phyloP scores from a whole-genome alignment of 2,113 vertebrate species.

The Greenwoodochromis staneri region DNA sequence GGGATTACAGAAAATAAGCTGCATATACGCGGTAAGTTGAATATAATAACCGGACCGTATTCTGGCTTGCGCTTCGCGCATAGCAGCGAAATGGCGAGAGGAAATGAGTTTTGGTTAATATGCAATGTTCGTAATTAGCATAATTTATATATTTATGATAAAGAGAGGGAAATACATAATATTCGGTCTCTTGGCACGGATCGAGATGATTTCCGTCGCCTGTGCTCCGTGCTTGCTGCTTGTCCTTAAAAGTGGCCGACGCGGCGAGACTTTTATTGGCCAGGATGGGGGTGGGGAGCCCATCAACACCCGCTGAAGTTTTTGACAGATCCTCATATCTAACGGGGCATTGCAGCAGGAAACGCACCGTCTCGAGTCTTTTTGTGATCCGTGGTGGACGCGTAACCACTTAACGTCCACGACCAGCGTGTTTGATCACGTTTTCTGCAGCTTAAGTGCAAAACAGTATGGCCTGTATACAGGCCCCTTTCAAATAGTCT shows the following conservation, averaged over 20 bases:
- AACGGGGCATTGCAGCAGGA: slow-evolving; percentile 35
- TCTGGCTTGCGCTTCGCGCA: slow-evolving; percentile 14
- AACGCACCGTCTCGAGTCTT: neutral
- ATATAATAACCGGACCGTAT: slow-evolving; percentile 3
- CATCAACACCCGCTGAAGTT: slow-evolving; percentile 67
- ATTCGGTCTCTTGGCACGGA: slow-evolving; percentile 48
- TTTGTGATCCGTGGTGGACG: neutral
- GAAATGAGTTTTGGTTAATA: slow-evolving; percentile 88
- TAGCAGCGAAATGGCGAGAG: slow-evolving; percentile 67
- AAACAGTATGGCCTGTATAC: slow-evolving; percentile 27
- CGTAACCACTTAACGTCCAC: neutral
- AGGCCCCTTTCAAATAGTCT: slow-evolving; percentile 46
- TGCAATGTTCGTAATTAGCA: slow-evolving; percentile 97
- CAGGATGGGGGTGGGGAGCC: slow-evolving; percentile 61
- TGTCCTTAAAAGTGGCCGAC: slow-evolving; percentile 53
- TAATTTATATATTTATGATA: slow-evolving; percentile 99
- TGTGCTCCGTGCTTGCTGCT: slow-evolving; percentile 12
- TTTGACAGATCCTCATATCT: slow-evolving; percentile 58
- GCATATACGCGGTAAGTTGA: slow-evolving; percentile 72
- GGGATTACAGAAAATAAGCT: slow-evolving; percentile 56
- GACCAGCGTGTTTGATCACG: neutral
- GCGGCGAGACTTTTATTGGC: slow-evolving; percentile 61
- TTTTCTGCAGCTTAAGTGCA: slow-evolving; percentile 11
- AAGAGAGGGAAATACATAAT: slow-evolving; percentile 77
- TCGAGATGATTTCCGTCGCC: slow-evolving; percentile 32